Base-by-base conservation (phyloP, 2,797 vertebrate genomes). In the Oreochromis mossambicus region DNA sequence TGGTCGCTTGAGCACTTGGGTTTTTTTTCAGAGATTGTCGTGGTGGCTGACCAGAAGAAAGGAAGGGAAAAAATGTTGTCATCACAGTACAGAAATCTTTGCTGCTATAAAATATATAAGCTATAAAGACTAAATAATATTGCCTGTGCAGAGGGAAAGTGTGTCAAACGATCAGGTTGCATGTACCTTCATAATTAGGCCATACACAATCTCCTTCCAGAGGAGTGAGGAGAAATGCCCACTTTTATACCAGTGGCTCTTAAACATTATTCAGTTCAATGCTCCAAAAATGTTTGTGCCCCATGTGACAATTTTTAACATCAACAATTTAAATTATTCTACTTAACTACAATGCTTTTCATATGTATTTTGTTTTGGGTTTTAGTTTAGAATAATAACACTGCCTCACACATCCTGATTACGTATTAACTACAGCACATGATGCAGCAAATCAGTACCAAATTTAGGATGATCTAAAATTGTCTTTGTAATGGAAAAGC, bases 11-110 rank as follows among this genome's bases (percentile, higher is more conserved):
- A 48, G 95, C 92, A 86, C 97, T 97, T 81, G 93, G 88, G 2
- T 86, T 98, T 93, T 98, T 98, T 79, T 97, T 93, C 91, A 96
- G 95, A 58, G 97, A 86, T 0, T 97, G 95, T 7, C 96, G 96
- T 63, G 96, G 89, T 43, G 94, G 95, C 98, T 98, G 13, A 66
- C 29, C 15, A 84, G 14, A 78, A 41, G 26, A 78, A 75, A 55
- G 19, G 7, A 83, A 13, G 81, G 55, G 51, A 15, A 15, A 48
- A 48, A 48, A 10, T 3, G 26, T 14, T 81, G 55, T 26, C 8
- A 24, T 61, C 10, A 21, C 17, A 52, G 19, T 19, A 29, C 5
- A 52, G 6, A 5, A 38, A 50, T 34, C 36, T 24, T 32, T 63
- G 3, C 50, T 36, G 70, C 1, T 14, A 12, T 11, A 79, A 17